phyloP scores from a whole-genome alignment of 2,888 invertebrate genomes.

The Eupelmus urozonus region DNA sequence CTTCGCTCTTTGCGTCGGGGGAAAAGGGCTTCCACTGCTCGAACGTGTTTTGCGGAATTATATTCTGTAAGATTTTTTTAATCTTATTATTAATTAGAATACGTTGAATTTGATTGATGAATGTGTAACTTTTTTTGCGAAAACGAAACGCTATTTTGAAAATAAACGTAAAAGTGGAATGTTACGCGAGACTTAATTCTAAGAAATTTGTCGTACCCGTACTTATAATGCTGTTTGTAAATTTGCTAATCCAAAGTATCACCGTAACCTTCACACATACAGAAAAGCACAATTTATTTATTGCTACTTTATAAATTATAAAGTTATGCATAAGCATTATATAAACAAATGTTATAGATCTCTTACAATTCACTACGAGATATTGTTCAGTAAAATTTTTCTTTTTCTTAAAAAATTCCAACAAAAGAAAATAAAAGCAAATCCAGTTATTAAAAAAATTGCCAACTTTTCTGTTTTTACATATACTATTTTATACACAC shows the following conservation, averaged over 20 bases:
- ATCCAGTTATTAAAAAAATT: background rate
- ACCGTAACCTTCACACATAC: background rate
- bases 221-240: constrained; percentile 37
- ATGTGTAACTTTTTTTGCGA: background rate
- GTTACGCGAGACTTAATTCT: constrained; percentile 25
- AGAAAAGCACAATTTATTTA: constrained; percentile 2
- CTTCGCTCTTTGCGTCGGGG: constrained; percentile 33
- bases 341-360: too few species aligned
- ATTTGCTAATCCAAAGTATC: constrained; percentile 11
- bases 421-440: background rate
- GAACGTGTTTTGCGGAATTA: constrained; percentile 22
- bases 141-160: background rate
- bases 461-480: background rate
- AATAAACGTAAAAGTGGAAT: constrained; percentile 44
- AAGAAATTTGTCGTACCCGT: constrained; percentile 14
- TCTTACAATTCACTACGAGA: background rate
- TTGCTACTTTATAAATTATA: background rate
- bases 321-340: too few species aligned
- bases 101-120: background rate
- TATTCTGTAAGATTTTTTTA: constrained; percentile 16
- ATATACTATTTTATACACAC: constrained; percentile 21
- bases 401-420: background rate
- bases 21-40: constrained; percentile 49
- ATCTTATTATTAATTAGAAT: too few species aligned
- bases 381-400: background rate